Conservation (phyloP, 2,797 vertebrate genomes). For the Paedocypris micromegethes region DNA sequence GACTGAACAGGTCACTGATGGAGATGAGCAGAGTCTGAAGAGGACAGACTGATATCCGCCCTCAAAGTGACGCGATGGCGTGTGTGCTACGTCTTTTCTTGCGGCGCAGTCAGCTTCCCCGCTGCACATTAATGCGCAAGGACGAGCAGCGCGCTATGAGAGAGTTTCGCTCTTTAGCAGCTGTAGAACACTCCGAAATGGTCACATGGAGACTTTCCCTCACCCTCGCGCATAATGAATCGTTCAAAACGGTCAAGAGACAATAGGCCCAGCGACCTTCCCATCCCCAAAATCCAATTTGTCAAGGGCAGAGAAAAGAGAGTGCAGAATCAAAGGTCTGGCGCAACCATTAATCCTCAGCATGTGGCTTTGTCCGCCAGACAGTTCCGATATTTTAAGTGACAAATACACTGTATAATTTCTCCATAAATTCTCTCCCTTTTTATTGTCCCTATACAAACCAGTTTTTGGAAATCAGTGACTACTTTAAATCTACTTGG, state of each 20-base stretch:
- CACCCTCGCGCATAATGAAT: conserved; percentile 92
- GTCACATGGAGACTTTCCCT: conserved; percentile 99
- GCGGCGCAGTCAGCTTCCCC: conserved; percentile 57
- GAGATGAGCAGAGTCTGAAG: conserved; percentile 64
- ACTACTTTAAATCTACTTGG: conserved; percentile 98
- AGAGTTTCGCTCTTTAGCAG: conserved; percentile 91
- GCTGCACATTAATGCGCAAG: conserved; percentile 71
- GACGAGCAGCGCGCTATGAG: conserved; percentile 78
- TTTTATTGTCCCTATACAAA: conserved; percentile 90
- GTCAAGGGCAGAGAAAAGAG: conserved; percentile 99
- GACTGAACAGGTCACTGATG: conserved; percentile 67
- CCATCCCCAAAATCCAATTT: conserved; percentile 99
- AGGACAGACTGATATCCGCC: conserved; percentile 86
- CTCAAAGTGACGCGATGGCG: conserved; percentile 82
- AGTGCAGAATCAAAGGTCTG: conserved; percentile 95
- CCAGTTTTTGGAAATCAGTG: conserved; percentile 91
- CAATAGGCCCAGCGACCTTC: conserved; percentile 98
- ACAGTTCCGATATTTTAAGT: conserved; percentile 99
- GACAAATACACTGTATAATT: conserved; percentile 99
- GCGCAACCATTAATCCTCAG: conserved; percentile 99
- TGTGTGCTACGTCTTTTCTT: conserved; percentile 87
- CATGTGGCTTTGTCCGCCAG: conserved; percentile 95
- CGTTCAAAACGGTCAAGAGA: conserved; percentile 89
- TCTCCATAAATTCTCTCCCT: conserved; percentile 96
- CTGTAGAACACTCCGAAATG: conserved; percentile 87